phyloP scores from a whole-genome alignment of 2,113 vertebrate species.

The Melanotaenia duboulayi region DNA sequence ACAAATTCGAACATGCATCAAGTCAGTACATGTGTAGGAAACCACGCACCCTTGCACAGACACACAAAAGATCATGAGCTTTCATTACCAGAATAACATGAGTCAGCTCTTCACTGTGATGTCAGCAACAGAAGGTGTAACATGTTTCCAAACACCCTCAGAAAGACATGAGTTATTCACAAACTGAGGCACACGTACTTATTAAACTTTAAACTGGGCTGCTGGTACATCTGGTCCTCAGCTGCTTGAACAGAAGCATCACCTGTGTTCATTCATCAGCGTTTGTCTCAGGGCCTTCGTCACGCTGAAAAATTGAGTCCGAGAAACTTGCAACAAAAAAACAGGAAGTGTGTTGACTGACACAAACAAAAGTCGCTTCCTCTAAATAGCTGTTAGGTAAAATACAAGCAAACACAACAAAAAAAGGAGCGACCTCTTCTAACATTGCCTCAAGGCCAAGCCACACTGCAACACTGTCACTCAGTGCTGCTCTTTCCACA shows the following conservation, averaged over 20 bases:
- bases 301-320: neutral
- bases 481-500: too few species aligned
- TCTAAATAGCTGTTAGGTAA: conserved; percentile 34
- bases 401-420: conserved; percentile 16
- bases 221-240: neutral
- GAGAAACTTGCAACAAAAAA: conserved; percentile 33
- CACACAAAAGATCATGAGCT: neutral
- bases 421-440: neutral
- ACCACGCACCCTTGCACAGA: neutral
- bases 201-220: neutral
- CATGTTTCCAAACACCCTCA: conserved; percentile 1
- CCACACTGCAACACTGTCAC: neutral
- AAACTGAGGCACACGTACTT: neutral
- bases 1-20: neutral
- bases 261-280: neutral
- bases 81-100: conserved; percentile 3
- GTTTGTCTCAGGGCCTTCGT: conserved; percentile 13
- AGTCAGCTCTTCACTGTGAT: conserved; percentile 2
- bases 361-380: conserved; percentile 61
- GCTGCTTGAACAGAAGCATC: neutral
- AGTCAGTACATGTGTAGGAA: neutral
- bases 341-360: conserved; percentile 64
- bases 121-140: conserved; percentile 3
- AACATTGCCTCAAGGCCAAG: too few species aligned
- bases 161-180: conserved; percentile 6